phyloP scores from a whole-genome alignment of 2,888 invertebrate species.

The Timema podura region DNA sequence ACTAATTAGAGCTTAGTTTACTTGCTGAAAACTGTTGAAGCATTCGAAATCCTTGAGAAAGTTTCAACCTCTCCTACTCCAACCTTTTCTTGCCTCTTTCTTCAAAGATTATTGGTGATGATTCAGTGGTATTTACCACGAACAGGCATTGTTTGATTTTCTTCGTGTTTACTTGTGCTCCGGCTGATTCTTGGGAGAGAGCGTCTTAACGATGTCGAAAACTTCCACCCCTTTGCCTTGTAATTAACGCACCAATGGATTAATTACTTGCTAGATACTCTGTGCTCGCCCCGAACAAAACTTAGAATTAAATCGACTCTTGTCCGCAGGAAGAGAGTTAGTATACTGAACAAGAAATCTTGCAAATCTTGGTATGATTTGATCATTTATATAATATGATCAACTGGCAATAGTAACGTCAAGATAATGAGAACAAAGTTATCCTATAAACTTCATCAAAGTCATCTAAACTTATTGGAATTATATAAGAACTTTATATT shows the following conservation, averaged over 20 bases:
- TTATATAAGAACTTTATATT: too few species aligned
- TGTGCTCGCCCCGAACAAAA: background rate
- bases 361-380: too few species aligned
- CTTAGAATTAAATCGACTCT: background rate
- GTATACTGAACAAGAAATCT: too few species aligned
- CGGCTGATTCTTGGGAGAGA: constrained; percentile 18
- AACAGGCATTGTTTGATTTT: constrained; percentile 25
- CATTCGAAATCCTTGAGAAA: constrained; percentile 19
- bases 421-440: too few species aligned
- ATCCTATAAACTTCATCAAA: too few species aligned
- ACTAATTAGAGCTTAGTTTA: constrained; percentile 22
- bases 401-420: too few species aligned
- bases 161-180: constrained; percentile 24
- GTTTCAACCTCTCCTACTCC: constrained; percentile 1
- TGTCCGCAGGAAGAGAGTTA: too few species aligned
- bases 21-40: constrained; percentile 21
- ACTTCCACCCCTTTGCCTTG: constrained; percentile 17
- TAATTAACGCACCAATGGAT: constrained; percentile 26
- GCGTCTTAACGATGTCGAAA: constrained; percentile 20
- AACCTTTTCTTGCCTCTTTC: background rate
- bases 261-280: constrained; percentile 21
- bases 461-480: too few species aligned
- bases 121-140: constrained; percentile 21
- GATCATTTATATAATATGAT: too few species aligned
- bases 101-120: constrained; percentile 23